Base-by-base conservation (phyloP, 2,797 vertebrate species). In the Pagetopsis macropterus region DNA sequence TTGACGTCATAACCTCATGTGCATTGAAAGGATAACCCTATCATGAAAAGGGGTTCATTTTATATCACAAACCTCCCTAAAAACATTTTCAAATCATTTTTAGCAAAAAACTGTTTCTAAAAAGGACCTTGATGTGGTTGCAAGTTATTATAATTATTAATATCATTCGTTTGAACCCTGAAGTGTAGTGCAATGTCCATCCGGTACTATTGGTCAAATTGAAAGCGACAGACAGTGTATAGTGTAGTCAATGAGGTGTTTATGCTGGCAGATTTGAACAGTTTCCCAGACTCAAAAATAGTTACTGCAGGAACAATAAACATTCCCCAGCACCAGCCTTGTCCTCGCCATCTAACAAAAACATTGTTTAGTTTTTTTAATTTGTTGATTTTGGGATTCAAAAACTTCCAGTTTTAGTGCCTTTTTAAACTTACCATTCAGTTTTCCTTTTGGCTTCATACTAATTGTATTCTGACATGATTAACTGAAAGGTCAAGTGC, bases 231-330 rank as follows among this genome's bases (percentile, higher is more conserved):
- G 23, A 49, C 27, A 41, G 56, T 49, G 27, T 68, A 31, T 37
- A 49, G 63, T 52, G 52, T 40, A 17, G 21, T 33, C 43, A 48
- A 16, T 31, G 69, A 40, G 3, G 41, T 65, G 45, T 78, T 86
- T 70, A 76, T 61, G 19, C 52, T 70, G 68, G 56, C 62, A 75
- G 57, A 72, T 86, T 66, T 72, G 15, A 72, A 61, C 67, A 10
- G 41, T 83, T 81, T 84, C 75, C 76, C 67, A 81, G 71, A 73
- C 63, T 83, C 60, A 41, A 71, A 72, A 86, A 82, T 70, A 80
- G 76, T 72, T 49, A 64, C 63, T n/a, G 57, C 19, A 70, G 70
- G 61, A 82, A 87, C 78, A 84, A 85, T 78, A 87, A 88, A 87
- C 71, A 82, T 67, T 44, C 17, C 49, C 13, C 62, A 12, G 64